Conservation (phyloP, 2,888 invertebrate genomes). For the Erpobdella octoculata region DNA sequence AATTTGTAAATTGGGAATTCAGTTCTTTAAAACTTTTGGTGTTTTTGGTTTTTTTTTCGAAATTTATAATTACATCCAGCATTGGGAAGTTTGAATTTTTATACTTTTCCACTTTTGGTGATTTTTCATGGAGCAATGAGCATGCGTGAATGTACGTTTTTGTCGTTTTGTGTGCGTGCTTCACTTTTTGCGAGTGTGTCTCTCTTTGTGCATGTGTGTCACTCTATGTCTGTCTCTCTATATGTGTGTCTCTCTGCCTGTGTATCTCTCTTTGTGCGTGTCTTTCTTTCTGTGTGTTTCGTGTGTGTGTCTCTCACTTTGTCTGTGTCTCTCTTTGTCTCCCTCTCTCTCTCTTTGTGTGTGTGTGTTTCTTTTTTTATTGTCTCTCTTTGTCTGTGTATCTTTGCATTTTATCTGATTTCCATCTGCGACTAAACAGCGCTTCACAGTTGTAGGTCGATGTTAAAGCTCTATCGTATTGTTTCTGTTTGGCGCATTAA, state of each 20-base stretch:
- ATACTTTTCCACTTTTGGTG: too few relatives aligned
- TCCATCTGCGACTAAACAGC: too few relatives aligned
- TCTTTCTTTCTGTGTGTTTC: conserved; percentile 8
- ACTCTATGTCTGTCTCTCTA: conserved; percentile 25
- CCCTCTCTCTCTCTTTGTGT: neutral
- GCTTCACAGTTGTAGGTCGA: too few relatives aligned
- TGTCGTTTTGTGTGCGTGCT: neutral
- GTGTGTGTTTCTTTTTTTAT: neutral
- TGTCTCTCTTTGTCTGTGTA: neutral
- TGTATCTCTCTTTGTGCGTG: neutral
- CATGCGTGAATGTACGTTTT: conserved; percentile 4
- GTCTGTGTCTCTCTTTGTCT: neutral
- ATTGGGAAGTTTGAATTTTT: too few relatives aligned
- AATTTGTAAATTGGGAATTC: too few relatives aligned
- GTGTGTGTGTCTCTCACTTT: neutral
- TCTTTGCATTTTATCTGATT: neutral
- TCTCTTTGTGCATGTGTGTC: conserved; percentile 2
- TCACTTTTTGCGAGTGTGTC: neutral
- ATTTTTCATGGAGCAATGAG: too few relatives aligned
- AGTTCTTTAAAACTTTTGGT: too few relatives aligned
- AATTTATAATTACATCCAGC: too few relatives aligned
- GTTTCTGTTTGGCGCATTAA: too few relatives aligned
- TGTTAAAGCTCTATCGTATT: too few relatives aligned
- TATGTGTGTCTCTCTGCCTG: conserved; percentile 17
- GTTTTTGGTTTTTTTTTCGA: too few relatives aligned